phyloP scores from a whole-genome alignment of 1,140 invertebrate genomes.

The Drosophila asahinai region DNA sequence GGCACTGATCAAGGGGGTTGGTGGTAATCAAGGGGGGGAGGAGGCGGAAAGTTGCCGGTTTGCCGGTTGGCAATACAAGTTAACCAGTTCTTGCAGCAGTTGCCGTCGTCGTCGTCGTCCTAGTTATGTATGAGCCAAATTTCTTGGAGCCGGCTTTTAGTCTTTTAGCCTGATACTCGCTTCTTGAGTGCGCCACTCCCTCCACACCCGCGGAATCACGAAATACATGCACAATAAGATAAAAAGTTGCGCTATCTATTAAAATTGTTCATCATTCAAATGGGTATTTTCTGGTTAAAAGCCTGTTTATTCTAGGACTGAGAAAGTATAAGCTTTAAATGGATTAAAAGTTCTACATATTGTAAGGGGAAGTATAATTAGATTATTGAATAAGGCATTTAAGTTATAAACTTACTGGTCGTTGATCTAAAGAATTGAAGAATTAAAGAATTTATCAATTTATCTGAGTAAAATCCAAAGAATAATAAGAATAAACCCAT shows the following conservation, averaged over 20 bases:
- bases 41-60: conserved; percentile 48
- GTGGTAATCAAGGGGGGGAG: conserved; percentile 14
- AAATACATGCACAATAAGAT: conserved; percentile 54
- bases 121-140: conserved; percentile 78
- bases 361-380: background rate
- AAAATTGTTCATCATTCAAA: background rate
- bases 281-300: background rate
- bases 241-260: conserved; percentile 11
- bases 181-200: conserved; percentile 30
- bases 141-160: conserved; percentile 73
- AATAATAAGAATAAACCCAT: background rate
- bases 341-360: background rate
- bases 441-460: no score
- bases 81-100: conserved; percentile 76
- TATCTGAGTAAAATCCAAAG: background rate
- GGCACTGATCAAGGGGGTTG: background rate
- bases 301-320: background rate
- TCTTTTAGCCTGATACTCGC: conserved; percentile 36
- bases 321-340: background rate
- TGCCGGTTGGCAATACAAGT: conserved; percentile 69
- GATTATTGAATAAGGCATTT: background rate
- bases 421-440: no score
- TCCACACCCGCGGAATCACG: conserved; percentile 20
- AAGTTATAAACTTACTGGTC: no score
- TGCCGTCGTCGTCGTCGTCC: conserved; percentile 52